Conservation (phyloP, 2,888 invertebrate genomes). For the Zeuzera pyrina region DNA sequence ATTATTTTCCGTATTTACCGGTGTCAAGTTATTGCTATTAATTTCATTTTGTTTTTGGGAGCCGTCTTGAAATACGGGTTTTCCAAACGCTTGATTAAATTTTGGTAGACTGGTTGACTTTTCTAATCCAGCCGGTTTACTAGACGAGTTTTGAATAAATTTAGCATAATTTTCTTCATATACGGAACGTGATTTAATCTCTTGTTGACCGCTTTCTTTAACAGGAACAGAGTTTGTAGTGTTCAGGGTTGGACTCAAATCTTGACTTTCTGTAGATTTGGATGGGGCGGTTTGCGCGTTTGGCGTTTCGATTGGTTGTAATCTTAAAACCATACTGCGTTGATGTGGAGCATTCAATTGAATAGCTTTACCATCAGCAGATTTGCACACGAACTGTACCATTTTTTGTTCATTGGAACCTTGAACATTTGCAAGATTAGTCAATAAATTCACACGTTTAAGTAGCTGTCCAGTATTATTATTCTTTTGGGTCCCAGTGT, state of each 20-base stretch:
- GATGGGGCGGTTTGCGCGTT: conserved; percentile 28
- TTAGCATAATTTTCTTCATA: conserved; percentile 73
- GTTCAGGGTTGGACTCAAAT: conserved; percentile 28
- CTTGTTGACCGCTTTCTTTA: conserved; percentile 42
- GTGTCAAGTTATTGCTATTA: conserved; percentile 27
- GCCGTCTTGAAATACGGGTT: conserved; percentile 75
- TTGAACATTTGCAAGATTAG: conserved; percentile 60
- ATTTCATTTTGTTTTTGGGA: conserved; percentile 41
- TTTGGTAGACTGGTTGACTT: conserved; percentile 76
- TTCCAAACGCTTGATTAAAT: conserved; percentile 86
- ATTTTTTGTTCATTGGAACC: conserved; percentile 66
- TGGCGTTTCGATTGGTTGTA: conserved; percentile 57
- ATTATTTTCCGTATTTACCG: conserved; percentile 28
- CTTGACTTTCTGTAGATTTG: conserved; percentile 39
- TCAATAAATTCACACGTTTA: conserved; percentile 64
- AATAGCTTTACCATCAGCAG: conserved; percentile 72
- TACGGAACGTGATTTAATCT: conserved; percentile 65
- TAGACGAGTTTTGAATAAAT: conserved; percentile 60
- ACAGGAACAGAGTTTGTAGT: conserved; percentile 19
- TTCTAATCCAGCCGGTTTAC: conserved; percentile 42
- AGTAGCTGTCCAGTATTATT: conserved; percentile 48
- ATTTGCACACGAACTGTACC: conserved; percentile 77
- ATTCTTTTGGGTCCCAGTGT: conserved; percentile 53
- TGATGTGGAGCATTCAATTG: conserved; percentile 70
- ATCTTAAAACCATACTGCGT: conserved; percentile 63